phyloP scores from a whole-genome alignment of 2,797 vertebrate genomes.

The Myoxocephalus aenaeus region DNA sequence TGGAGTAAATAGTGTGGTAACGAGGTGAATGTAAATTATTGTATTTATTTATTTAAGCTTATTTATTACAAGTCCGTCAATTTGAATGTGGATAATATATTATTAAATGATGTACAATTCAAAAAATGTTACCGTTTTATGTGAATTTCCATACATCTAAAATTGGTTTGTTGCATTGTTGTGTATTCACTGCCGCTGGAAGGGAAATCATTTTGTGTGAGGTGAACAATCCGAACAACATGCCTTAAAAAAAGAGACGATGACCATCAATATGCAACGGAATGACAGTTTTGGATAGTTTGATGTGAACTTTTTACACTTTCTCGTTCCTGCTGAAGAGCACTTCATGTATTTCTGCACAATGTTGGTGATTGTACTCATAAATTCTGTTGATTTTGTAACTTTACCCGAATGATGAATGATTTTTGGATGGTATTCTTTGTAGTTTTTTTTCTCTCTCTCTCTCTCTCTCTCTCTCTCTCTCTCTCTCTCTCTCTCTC shows the following conservation, averaged over 20 bases:
- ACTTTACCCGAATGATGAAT: conserved; percentile 55
- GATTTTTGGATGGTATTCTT: conserved; percentile 51
- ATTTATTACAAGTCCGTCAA: conserved; percentile 69
- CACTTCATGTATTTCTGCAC: conserved; percentile 73
- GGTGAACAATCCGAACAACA: conserved; percentile 52
- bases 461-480: background rate
- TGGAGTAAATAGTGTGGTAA: conserved; percentile 69
- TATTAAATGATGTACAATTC: conserved; percentile 63
- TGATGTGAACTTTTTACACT: conserved; percentile 70
- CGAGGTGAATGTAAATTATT: conserved; percentile 76
- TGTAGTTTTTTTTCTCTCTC: background rate
- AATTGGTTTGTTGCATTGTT: conserved; percentile 68
- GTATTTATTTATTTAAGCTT: conserved; percentile 69
- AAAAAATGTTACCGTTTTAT: conserved; percentile 61
- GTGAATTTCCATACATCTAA: conserved; percentile 57
- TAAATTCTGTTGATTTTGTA: conserved; percentile 72
- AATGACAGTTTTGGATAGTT: conserved; percentile 68
- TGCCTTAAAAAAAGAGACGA: conserved; percentile 76
- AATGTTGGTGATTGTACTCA: conserved; percentile 69
- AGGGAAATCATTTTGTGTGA: conserved; percentile 32
- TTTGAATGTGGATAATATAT: conserved; percentile 77
- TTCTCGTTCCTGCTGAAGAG: conserved; percentile 53
- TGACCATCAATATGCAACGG: conserved; percentile 76
- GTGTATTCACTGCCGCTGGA: conserved; percentile 63
- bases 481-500: no score